phyloP scores from a whole-genome alignment of 2,888 invertebrate genomes.

The Steinernema hermaphroditum region DNA sequence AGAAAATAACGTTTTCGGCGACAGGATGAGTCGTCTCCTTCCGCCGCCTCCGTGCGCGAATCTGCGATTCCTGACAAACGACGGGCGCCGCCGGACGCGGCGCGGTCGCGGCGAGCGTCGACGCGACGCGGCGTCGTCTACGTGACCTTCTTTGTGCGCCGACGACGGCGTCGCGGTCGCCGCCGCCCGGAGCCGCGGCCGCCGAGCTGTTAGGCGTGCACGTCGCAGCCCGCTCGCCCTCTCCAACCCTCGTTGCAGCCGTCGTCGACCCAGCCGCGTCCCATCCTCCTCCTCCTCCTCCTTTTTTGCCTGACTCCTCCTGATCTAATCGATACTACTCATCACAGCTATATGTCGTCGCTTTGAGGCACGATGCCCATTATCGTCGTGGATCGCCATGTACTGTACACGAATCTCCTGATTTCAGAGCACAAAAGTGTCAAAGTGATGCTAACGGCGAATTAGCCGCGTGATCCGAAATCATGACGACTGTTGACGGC shows the following conservation, averaged over 20 bases:
- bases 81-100: not conserved
- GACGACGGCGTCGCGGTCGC: constrained; percentile 14
- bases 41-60: not conserved
- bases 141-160: constrained; percentile 30
- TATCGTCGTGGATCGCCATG: too few species aligned
- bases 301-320: constrained; percentile 13
- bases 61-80: constrained; percentile 27
- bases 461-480: not conserved
- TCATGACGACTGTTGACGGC: constrained; percentile 5
- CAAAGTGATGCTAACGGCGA: not conserved
- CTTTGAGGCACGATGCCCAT: too few species aligned
- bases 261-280: constrained; percentile 24
- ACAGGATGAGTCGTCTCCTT: too few species aligned
- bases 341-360: not conserved
- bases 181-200: constrained; percentile 1
- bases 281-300: constrained; percentile 25
- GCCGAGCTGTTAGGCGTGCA: constrained; percentile 16
- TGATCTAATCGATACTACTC: constrained; percentile 25
- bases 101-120: not conserved
- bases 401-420: too few species aligned
- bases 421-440: not conserved
- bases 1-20: too few species aligned
- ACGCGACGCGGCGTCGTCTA: constrained; percentile 5
- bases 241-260: constrained; percentile 29
- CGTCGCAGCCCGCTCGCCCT: constrained; percentile 25